Base-by-base conservation (phyloP, 2,797 vertebrate species). In the Microtus californicus region DNA sequence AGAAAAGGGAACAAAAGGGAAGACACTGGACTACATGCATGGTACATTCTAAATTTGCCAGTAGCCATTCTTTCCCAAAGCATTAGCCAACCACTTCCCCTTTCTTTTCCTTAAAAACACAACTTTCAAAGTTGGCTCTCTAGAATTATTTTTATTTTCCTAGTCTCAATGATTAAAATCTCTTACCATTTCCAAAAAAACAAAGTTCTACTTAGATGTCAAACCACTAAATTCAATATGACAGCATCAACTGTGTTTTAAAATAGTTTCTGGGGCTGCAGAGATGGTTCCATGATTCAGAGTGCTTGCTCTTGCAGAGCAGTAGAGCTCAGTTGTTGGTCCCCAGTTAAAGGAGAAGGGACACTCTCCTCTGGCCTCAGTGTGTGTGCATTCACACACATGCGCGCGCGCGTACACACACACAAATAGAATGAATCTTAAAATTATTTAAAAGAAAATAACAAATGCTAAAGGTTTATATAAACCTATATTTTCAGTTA, bases 401-500 rank as follows among this genome's bases (percentile, higher is more conserved):
- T 3, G 34, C 14, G 37, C 69, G 9, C n/a, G 21, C 34, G 19
- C 6, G 4, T 17, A 71, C 69, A 71, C n/a, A 73, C 71, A 40
- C 71, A 73, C n/a, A 43, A 11, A 77, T 81, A 40, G 29, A 40
- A 81, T 9, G 43, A 65, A 65, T 65, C 37, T 82, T 45, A 43
- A 45, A 63, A 83, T 34, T 61, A 65, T 34, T 45, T 83, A 45
- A 34, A 65, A 65, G 43, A 85, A 67, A 85, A n/a, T 37, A 65
- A 76, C 86, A 87, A 92, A 34, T 90, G 59, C 6, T 79, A 87
- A 85, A 89, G 45, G 83, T 83, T 90, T 77, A 79, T 6, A 77
- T 11, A 74, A 23, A 87, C 5, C 10, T 94, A 3, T 14, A 86
- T 34, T 65, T 67, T 73, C 74, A 74, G 65, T 91, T 79, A 69